Evolutionary conservation across 2,113 vertebrate genomes (phyloP).

Genomic region (Peromyscus leucopus): DNA sequence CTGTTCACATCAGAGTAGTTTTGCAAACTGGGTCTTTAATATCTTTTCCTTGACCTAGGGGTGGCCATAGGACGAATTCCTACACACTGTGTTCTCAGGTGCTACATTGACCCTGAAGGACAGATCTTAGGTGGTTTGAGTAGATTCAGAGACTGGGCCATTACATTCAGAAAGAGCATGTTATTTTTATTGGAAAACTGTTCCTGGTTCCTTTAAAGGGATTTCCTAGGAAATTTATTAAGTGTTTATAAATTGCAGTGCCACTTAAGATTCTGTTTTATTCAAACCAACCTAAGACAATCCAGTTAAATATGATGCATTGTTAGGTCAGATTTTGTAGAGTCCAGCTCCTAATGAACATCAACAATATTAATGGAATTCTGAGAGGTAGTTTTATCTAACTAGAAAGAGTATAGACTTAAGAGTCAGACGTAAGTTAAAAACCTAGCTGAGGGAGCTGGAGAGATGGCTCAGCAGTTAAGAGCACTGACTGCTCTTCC

Average conservation of each 20-base stretch:
- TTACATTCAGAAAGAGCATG: conserved; percentile 26
- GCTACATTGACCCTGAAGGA: conserved; percentile 21
- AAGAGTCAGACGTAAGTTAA: conserved; percentile 23
- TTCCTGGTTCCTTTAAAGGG: neutral
- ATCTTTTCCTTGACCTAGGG: conserved; percentile 41
- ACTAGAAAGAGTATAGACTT: conserved; percentile 34
- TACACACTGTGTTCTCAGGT: conserved; percentile 39
- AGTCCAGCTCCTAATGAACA: neutral
- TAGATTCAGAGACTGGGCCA: neutral
- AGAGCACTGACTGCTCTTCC: neutral
- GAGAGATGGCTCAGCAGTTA: neutral
- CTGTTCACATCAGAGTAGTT: conserved; percentile 29
- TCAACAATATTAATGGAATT: conserved; percentile 54
- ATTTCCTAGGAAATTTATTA: conserved; percentile 60
- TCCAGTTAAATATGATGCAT: conserved; percentile 26
- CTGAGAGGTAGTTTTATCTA: conserved; percentile 9
- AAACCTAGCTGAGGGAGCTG: neutral
- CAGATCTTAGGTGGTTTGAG: conserved; percentile 34
- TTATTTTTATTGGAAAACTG: conserved; percentile 52
- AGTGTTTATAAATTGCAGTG: conserved; percentile 10
- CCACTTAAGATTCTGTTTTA: conserved; percentile 56
- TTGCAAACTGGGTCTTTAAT: conserved; percentile 53
- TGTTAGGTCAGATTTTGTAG: conserved; percentile 40
- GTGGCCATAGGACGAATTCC: neutral
- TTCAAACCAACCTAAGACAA: conserved; percentile 54